A percentile compares a stretch with the other conserved stretches of the same genome.
phyloP scores from a whole-genome alignment of 2,113 vertebrate species.

The Rana temporaria region DNA sequence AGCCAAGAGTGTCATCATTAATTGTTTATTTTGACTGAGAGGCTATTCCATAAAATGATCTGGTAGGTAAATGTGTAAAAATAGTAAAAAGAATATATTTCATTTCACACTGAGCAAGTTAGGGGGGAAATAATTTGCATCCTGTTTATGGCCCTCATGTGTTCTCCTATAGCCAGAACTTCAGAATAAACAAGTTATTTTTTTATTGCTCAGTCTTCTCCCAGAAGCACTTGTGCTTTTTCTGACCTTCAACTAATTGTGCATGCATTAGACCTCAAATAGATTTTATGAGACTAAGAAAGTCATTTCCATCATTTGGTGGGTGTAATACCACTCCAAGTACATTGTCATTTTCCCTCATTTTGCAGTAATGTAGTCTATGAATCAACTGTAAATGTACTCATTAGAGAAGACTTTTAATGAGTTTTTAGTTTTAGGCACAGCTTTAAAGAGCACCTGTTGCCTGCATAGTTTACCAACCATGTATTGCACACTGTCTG shows the following conservation, averaged over 20 bases:
- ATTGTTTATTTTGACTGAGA: slow-evolving; percentile 1
- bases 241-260: slow-evolving; percentile 22
- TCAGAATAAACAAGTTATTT: background rate
- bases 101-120: slow-evolving; percentile 20
- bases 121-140: background rate
- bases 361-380: background rate
- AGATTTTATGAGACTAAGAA: slow-evolving; percentile 1
- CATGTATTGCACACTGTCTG: background rate
- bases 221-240: slow-evolving; percentile 1
- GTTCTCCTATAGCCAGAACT: background rate
- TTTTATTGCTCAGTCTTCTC: background rate
- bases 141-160: background rate
- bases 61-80: slow-evolving; percentile 1
- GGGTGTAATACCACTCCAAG: background rate
- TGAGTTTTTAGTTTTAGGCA: background rate
- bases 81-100: background rate
- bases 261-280: slow-evolving; percentile 8
- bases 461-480: background rate
- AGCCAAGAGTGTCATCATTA: background rate
- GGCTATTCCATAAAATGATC: background rate
- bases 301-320: background rate
- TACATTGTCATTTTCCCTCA: background rate
- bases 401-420: background rate
- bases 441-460: background rate
- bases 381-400: background rate